phyloP scores from a whole-genome alignment of 2,113 vertebrate species.

The Rhinogobius similis region DNA sequence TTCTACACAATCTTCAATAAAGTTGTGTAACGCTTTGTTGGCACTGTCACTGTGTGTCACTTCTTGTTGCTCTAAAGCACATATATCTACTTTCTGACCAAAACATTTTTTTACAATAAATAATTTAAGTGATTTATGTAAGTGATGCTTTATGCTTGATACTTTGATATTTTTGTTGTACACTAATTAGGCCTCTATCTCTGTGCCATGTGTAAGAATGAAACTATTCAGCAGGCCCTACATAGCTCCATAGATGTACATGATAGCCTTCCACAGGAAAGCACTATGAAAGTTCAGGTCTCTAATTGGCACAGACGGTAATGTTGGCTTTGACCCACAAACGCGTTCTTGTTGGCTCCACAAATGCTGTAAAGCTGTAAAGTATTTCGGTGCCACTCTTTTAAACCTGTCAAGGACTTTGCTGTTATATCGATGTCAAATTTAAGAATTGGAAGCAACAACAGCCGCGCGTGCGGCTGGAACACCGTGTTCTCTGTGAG shows the following conservation, averaged over 20 bases:
- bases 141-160: neutral
- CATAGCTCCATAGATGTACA: too few relatives aligned
- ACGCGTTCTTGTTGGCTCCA: too few relatives aligned
- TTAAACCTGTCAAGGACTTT: neutral
- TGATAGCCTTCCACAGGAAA: too few relatives aligned
- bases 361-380: too few relatives aligned
- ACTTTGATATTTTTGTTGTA: neutral
- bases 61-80: neutral
- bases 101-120: neutral
- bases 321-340: too few relatives aligned
- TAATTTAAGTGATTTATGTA: neutral
- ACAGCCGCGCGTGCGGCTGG: conserved; percentile 14
- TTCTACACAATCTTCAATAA: conserved; percentile 99
- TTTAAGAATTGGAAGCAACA: neutral
- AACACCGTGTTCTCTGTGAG: conserved; percentile 50
- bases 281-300: too few relatives aligned
- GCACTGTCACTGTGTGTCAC: conserved; percentile 61
- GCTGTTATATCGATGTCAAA: neutral
- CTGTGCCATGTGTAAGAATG: neutral
- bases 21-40: conserved; percentile 91
- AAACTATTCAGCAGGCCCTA: too few relatives aligned
- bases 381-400: neutral
- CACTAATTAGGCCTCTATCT: neutral
- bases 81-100: neutral
- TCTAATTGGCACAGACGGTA: too few relatives aligned